Conservation (phyloP, 1,140 invertebrate species). For the Atta texana region DNA sequence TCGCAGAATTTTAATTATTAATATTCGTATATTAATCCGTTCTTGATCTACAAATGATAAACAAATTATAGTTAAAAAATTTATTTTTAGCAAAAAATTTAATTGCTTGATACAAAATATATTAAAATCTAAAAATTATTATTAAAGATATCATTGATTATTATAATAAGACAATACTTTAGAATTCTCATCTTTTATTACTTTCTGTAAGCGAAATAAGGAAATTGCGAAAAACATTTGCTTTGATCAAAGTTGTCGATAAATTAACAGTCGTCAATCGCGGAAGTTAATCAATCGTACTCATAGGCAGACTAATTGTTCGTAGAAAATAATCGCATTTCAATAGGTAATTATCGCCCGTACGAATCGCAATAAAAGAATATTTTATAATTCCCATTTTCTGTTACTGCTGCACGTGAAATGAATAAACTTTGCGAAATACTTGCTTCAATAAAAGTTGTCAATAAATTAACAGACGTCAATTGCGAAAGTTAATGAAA, state of each 20-base stretch:
- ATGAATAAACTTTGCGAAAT: background rate
- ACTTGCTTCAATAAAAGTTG: background rate
- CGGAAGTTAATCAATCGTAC: background rate
- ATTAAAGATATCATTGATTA: background rate
- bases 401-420: background rate
- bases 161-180: background rate
- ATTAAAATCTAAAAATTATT: background rate
- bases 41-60: background rate
- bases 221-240: background rate
- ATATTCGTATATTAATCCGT: background rate
- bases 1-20: background rate
- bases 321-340: background rate
- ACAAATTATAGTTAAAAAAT: slow-evolving; percentile 13
- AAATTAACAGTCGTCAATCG: background rate
- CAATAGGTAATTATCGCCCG: background rate
- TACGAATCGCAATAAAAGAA: background rate
- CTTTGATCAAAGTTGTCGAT: background rate
- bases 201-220: background rate
- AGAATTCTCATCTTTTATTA: background rate
- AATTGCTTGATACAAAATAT: background rate
- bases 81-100: background rate
- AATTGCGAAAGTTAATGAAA: background rate
- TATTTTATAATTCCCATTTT: background rate
- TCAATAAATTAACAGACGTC: background rate
- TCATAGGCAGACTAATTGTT: background rate